These are phyloP conservation scores for Drosophila incognita DNA, from an alignment of 2,888 invertebrate genomes.

Conservation along the genomic window DNA sequence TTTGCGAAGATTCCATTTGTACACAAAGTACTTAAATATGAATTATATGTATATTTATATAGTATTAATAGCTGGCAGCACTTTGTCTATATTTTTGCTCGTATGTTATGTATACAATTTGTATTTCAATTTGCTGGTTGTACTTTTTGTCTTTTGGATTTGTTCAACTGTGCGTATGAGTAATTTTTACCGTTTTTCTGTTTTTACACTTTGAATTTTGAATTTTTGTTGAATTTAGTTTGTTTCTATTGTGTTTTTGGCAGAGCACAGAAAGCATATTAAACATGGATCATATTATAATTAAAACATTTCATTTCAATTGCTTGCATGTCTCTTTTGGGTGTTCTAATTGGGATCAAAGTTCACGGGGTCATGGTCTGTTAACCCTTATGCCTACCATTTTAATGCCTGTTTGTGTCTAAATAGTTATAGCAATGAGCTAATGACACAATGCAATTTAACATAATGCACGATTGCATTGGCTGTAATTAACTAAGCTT, in stretches of 20 bases:
- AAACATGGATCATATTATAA: conserved; percentile 12
- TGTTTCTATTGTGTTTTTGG: conserved; percentile 30
- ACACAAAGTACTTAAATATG: conserved; percentile 27
- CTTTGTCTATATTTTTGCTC: conserved; percentile 17
- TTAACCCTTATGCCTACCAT: background rate
- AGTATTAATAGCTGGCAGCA: conserved; percentile 59
- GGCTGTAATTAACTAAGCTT: background rate
- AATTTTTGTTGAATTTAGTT: conserved; percentile 9
- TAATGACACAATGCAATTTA: conserved; percentile 1
- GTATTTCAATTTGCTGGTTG: conserved; percentile 27
- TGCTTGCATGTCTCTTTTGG: conserved; percentile 33
- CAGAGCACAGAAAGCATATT: conserved; percentile 35
- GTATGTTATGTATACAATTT: conserved; percentile 35
- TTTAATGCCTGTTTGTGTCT: conserved; percentile 2
- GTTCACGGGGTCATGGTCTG: conserved; percentile 3
- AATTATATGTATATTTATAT: conserved; percentile 11
- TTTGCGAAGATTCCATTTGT: conserved; percentile 49
- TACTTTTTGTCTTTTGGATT: conserved; percentile 35
- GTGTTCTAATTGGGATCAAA: conserved; percentile 67
- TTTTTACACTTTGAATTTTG: conserved; percentile 18
- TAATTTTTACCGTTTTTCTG: conserved; percentile 49
- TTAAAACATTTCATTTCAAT: conserved; percentile 28
- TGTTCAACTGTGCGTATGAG: conserved; percentile 65
- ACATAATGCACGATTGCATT: background rate
- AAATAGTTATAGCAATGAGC: background rate